Evolutionary conservation across 2,888 invertebrate genomes (phyloP), one percentile per base, ranked within the genome.

Genomic region (Gastrophysa polygoni): DNA sequence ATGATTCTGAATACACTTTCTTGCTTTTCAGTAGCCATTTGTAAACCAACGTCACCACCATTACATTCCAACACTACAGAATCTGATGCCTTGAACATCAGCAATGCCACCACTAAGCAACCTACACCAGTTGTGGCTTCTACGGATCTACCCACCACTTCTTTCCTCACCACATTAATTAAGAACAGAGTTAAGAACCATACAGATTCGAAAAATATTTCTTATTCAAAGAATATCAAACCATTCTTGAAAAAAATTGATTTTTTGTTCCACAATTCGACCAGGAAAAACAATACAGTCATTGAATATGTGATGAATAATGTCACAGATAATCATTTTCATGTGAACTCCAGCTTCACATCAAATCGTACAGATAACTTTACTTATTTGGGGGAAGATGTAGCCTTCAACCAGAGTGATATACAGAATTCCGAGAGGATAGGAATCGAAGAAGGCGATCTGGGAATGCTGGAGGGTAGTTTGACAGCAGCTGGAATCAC

Each of bases 401-500:
- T 69, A 18, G 73, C 63, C 51, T 71, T 60, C 54, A 76, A 75
- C 61, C 70, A 74, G 59, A 76, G 73, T 62, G 66, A 68, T 59
- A 61, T 72, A 38, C 68, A 71, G 24, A 71, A 67, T 58, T 72
- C 72, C 1, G 73, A 75, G 46, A 62, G 70, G 59, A 68, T 72
- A 17, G 70, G 70, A 52, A 59, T 66, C 49, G 71, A 71, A 55
- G 70, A 69, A 43, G 57, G 68, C 21, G 57, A 67, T 24, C 60
- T 67, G 56, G 63, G 67, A 38, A 66, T 64, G 46, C 43, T 70
- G 7, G 65, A 61, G 34, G 75, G 74, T 32, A 78, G 76, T 66
- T 66, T 80, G 32, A 77, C 80, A 38, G 80, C 79, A 34, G 80
- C 80, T 59, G 80, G 80, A 43, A 89, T 91, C 67, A 88, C 89